Base-by-base conservation (phyloP, 35 echinoderm and acorn worm genomes). In the Stichopus chloronotus region DNA sequence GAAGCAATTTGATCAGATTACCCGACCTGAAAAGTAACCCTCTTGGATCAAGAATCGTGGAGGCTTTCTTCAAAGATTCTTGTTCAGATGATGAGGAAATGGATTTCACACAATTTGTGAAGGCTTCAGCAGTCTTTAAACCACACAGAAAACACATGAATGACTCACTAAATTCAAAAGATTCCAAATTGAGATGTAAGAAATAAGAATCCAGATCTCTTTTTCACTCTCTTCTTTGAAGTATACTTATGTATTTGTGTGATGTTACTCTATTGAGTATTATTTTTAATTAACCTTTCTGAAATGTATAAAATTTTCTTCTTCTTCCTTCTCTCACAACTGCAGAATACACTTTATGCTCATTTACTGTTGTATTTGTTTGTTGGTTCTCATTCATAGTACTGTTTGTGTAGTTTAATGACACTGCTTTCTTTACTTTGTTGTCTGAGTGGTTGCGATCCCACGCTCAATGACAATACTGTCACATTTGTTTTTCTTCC, bases 71-170 rank as follows among this genome's bases (percentile, higher is more conserved):
- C 78, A 61, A 84, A 14, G 95, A 95, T 25, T 25, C 25, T 1
- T 76, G 88, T 57, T 76, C 65, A 8, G 92, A 93, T 60, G 68
- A 92, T 55, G 94, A 88, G 13, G 93, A 78, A 58, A 96, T 96
- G 84, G 93, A 99, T 88, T 99, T 99, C 92, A 93, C 88, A 19
- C 95, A 99, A 57, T 99, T 99, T 63, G 94, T 99, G 91, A 94
- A 93, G 60, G 94, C 94, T 59, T 56, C 96, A 20, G 95, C 95
- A 78, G 78, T 96, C n/a, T 99, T 98, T 76, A 93, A 95, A 90
- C 97, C 97, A 16, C 86, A 88, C 8, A 9, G 54, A 6, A 88
- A 88, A 88, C 23, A 14, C 7, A 60, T 20, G 19, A 60, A n/a
- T 58, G 86, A 88, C 20, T 60, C 86, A 58, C 58, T 88, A 30